Evolutionary conservation across 1,140 invertebrate species (phyloP).

Genomic region (Saxidomus purpurata): DNA sequence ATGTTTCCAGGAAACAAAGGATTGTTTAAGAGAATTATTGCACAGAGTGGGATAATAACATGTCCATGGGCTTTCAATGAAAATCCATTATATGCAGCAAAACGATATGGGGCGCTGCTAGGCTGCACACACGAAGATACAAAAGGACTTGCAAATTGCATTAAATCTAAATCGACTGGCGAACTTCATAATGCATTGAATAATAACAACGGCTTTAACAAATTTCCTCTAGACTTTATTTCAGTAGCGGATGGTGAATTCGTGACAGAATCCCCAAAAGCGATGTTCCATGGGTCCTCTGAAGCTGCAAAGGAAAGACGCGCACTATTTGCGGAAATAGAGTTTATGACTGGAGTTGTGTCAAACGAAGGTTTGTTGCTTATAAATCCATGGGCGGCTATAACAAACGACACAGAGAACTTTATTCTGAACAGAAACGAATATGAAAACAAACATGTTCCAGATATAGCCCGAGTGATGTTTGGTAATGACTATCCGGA

Average conservation of each 20-base stretch:
- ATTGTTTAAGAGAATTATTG: slow-evolving; percentile 65
- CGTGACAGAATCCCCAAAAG: neutral
- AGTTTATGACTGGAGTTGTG: neutral
- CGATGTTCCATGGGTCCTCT: neutral
- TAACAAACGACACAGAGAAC: neutral
- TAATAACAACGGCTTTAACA: neutral
- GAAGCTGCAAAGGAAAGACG: neutral
- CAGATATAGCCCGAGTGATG: neutral
- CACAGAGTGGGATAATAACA: slow-evolving; percentile 40
- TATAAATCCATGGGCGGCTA: neutral
- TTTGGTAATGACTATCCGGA: neutral
- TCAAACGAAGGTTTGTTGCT: neutral
- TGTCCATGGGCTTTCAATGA: neutral
- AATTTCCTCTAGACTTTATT: neutral
- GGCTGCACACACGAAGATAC: neutral
- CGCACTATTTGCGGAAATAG: neutral
- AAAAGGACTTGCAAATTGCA: neutral
- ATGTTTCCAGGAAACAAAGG: slow-evolving; percentile 57
- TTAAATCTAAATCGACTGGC: neutral
- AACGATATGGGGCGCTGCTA: neutral
- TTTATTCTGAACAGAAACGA: neutral
- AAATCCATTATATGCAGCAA: neutral
- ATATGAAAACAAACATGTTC: neutral
- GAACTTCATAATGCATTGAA: neutral
- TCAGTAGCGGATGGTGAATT: neutral